Evolutionary conservation across 2,888 invertebrate genomes (phyloP).

Genomic region (Willowsia nigromaculata): DNA sequence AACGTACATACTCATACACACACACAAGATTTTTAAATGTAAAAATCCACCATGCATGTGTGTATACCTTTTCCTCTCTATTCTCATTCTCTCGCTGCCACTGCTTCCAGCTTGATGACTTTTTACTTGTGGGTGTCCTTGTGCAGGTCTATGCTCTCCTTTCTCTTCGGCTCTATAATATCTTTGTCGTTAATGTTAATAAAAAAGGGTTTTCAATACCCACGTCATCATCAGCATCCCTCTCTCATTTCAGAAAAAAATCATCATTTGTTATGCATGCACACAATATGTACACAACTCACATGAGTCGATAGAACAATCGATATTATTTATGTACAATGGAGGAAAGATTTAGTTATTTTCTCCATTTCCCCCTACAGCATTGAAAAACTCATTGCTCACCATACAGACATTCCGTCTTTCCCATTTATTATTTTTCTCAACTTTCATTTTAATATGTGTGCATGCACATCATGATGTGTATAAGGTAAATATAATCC

Average conservation of each 20-base stretch:
- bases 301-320: constrained; percentile 2
- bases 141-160: constrained; percentile 27
- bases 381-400: constrained; percentile 46
- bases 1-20: not conserved
- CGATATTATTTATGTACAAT: not conserved
- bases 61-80: constrained; percentile 32
- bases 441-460: constrained; percentile 48
- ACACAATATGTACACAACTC: not conserved
- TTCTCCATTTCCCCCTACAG: constrained; percentile 38
- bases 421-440: constrained; percentile 34
- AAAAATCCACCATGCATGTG: constrained; percentile 9
- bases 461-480: constrained; percentile 15
- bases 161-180: not conserved
- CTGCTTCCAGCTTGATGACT: constrained; percentile 44
- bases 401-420: not conserved
- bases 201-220: constrained; percentile 42
- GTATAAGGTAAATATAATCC: not conserved
- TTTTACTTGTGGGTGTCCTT: constrained; percentile 45
- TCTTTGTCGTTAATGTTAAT: constrained; percentile 42
- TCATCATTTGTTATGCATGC: not conserved
- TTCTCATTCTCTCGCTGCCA: constrained; percentile 18
- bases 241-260: not conserved
- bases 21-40: constrained; percentile 48
- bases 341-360: constrained; percentile 36
- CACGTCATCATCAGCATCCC: constrained; percentile 53